Evolutionary conservation across 2,888 invertebrate species (phyloP).

Genomic region (Arctia plantaginis): DNA sequence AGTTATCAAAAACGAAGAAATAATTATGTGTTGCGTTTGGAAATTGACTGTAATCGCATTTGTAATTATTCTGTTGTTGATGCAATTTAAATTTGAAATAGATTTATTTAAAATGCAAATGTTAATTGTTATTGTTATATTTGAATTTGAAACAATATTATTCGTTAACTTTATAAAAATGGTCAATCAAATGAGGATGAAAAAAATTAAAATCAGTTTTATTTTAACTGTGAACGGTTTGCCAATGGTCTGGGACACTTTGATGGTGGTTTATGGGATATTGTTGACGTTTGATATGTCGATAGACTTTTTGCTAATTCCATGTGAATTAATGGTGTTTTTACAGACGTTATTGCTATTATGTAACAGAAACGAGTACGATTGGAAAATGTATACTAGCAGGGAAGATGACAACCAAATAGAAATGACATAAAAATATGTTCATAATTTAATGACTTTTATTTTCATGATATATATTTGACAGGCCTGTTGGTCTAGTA

Average conservation of each 20-base stretch:
- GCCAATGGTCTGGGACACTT: background rate
- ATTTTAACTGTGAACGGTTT: constrained; percentile 5
- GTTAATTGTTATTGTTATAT: background rate
- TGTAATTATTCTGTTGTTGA: background rate
- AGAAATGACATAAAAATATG: background rate
- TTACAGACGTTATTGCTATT: constrained; percentile 4
- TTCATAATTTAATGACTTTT: background rate
- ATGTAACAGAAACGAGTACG: background rate
- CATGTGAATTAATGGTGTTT: background rate
- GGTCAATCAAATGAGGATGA: background rate
- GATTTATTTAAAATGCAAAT: background rate
- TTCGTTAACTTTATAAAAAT: constrained; percentile 1
- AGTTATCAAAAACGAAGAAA: background rate
- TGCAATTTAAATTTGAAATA: background rate
- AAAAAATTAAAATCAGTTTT: background rate
- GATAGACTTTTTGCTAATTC: background rate
- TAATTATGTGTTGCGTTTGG: background rate
- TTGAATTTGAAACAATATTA: background rate
- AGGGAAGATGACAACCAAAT: background rate
- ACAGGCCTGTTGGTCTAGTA: too few species aligned
- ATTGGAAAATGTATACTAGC: constrained; percentile 4
- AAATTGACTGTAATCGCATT: constrained; percentile 1
- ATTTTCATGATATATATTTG: background rate
- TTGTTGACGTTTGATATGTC: background rate
- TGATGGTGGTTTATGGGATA: background rate